These are phyloP conservation scores for Passer domesticus DNA, from an alignment of 2,113 vertebrate genomes.

Conservation along the genomic window DNA sequence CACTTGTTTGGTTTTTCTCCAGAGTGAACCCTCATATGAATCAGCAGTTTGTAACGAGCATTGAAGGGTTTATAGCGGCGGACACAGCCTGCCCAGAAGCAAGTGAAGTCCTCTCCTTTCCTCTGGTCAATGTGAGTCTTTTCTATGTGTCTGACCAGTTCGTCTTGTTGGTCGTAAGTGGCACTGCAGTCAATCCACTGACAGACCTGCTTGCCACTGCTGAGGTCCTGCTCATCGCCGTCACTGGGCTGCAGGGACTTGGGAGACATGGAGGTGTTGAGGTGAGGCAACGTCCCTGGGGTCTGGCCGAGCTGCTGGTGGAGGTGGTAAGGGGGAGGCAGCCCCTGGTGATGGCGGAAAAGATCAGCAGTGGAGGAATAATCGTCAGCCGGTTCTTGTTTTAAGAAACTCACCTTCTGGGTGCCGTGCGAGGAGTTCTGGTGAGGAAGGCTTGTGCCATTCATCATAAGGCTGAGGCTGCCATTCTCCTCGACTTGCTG, in stretches of 20 bases:
- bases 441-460: slow-evolving; percentile 57
- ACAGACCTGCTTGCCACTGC: slow-evolving; percentile 84
- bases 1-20: slow-evolving; percentile 99
- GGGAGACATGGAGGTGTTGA: slow-evolving; percentile 72
- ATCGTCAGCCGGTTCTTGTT: slow-evolving; percentile 92
- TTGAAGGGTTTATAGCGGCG: slow-evolving; percentile 98
- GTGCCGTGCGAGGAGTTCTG: slow-evolving; percentile 70
- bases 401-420: slow-evolving; percentile 82
- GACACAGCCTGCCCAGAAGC: slow-evolving; percentile 97
- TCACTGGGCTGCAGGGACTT: slow-evolving; percentile 72
- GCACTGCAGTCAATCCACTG: slow-evolving; percentile 98
- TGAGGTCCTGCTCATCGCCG: slow-evolving; percentile 70
- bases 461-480: slow-evolving; percentile 69
- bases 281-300: slow-evolving; percentile 74
- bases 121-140: slow-evolving; percentile 98
- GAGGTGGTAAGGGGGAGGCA: slow-evolving; percentile 91
- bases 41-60: slow-evolving; percentile 98
- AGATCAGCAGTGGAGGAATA: slow-evolving; percentile 84
- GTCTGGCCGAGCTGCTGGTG: slow-evolving; percentile 81
- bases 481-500: slow-evolving; percentile 69
- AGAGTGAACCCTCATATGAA: slow-evolving; percentile 99
- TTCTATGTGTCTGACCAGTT: slow-evolving; percentile 98
- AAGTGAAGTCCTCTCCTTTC: slow-evolving; percentile 99
- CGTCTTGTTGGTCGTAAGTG: slow-evolving; percentile 94
- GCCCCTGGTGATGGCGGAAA: slow-evolving; percentile 79